Percentiles rank a stretch among this genome's conserved stretches.
Conservation (phyloP, 92 coral and sea anemone species). For the Phymanthus crucifer region DNA sequence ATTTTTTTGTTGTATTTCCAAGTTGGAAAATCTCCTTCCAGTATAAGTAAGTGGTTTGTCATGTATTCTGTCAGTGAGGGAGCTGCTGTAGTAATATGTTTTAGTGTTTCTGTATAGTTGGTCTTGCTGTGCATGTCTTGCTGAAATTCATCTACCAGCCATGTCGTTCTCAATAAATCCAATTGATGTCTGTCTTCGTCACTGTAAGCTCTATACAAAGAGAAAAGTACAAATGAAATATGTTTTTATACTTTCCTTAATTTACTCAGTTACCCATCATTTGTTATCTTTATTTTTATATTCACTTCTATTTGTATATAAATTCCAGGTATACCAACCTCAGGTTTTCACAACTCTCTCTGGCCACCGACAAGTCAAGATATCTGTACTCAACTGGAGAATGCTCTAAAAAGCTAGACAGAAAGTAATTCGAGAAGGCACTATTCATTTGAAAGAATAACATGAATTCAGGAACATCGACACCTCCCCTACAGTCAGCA, state of each 20-base stretch:
- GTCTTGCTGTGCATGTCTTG: slow-evolving; percentile 39
- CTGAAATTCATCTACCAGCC: slow-evolving; percentile 48
- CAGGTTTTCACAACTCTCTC: slow-evolving; percentile 49
- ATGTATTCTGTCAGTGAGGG: slow-evolving; percentile 50
- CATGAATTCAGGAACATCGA: no score
- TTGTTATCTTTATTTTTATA: not conserved
- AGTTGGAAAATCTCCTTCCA: slow-evolving; percentile 55
- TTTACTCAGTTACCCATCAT: not conserved
- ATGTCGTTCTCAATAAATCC: slow-evolving; percentile 27
- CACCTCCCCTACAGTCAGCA: slow-evolving; percentile 20
- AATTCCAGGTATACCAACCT: slow-evolving; percentile 17
- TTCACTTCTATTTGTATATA: not conserved
- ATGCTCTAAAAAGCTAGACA: slow-evolving; percentile 25
- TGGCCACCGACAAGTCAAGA: slow-evolving; percentile 42
- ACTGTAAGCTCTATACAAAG: slow-evolving; percentile 6
- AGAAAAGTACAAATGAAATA: not conserved
- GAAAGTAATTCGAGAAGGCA: slow-evolving; percentile 13
- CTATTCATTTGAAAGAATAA: no score
- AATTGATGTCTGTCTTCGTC: slow-evolving; percentile 25
- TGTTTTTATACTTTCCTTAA: no score
- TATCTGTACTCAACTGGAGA: slow-evolving; percentile 34
- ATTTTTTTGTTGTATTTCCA: slow-evolving; percentile 54
- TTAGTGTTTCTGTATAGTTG: slow-evolving; percentile 37
- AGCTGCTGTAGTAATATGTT: slow-evolving; percentile 27
- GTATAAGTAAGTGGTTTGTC: slow-evolving; percentile 16